Base-by-base conservation (phyloP, 2,888 invertebrate genomes). In the Belgica antarctica region DNA sequence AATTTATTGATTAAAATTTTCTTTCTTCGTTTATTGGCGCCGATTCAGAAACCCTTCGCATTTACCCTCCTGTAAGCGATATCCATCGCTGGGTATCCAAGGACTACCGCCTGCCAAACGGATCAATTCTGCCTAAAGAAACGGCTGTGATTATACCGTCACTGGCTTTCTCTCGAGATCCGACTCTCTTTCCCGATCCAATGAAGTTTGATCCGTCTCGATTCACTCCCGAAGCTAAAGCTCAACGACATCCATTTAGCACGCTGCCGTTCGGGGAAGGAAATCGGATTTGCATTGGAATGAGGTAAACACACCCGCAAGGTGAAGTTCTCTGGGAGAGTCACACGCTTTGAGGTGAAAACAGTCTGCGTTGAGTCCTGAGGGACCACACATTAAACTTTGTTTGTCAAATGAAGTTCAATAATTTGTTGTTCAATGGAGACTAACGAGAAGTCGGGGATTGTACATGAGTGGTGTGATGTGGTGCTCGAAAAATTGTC, bases 201-300 rank as follows among this genome's bases (percentile, higher is more conserved):
- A 78, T 82, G 7, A 80, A 78, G 52, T 85, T 85, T 71, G 81
- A 83, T 57, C 85, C 85, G 0, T 83, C 84, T 24, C 77, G 85
- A 74, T 85, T 85, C 75, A 76, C 79, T 0, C 77, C 79, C n/a
- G 82, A 83, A 73, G 82, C 81, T 63, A 84, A 83, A 73, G 76
- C 79, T 46, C 25, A 8, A 15, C 17, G 72, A 25, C 70, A 71
- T 70, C 19, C 63, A 22, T 72, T 65, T 31, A 12, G 47, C 5
- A 65, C 34, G 47, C 12, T 72, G 1, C 71, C 72, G 28, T 72
- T 72, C 17, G 72, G 72, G 1, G 72, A 71, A 62, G 72, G 72
- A 1, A 52, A 52, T 19, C 25, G 59, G 15, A 24, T 12, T 22
- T 59, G 59, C 27, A 19, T 59, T 15, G 59, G 59, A 27, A 59